Evolutionary conservation across 1,140 invertebrate species (phyloP).

Genomic region (Drosophila triauraria): DNA sequence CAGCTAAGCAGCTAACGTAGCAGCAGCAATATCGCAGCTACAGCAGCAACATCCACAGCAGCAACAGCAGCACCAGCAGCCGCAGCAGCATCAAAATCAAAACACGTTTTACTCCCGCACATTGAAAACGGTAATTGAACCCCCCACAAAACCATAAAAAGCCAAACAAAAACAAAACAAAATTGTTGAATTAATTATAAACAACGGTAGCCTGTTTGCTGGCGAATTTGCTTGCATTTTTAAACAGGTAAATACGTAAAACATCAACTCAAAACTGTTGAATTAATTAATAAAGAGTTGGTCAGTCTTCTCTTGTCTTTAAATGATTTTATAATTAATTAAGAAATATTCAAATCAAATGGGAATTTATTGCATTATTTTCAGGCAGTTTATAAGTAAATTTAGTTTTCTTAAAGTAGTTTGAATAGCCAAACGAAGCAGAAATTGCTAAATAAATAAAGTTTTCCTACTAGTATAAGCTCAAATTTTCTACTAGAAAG

Average conservation of each 20-base stretch:
- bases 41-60: constrained; percentile 8
- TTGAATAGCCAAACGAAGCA: not conserved
- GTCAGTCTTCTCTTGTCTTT: not conserved
- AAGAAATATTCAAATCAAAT: not conserved
- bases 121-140: constrained; percentile 56
- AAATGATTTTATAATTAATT: not conserved
- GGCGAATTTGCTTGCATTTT: constrained; percentile 10
- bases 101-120: constrained; percentile 56
- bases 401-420: not conserved
- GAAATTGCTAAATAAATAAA: not conserved
- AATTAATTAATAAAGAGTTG: constrained; percentile 7
- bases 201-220: constrained; percentile 47
- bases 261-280: not conserved
- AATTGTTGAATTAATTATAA: constrained; percentile 36
- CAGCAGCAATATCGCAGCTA: constrained; percentile 11
- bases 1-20: constrained; percentile 15
- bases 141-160: constrained; percentile 23
- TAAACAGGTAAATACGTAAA: constrained; percentile 16
- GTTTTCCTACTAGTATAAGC: not conserved
- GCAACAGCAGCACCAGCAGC: constrained; percentile 10
- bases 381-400: not conserved
- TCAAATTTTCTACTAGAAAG: constrained; percentile 21
- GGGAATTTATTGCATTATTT: not conserved
- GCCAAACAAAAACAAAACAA: constrained; percentile 30
- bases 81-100: constrained; percentile 25